Conservation (phyloP, 1,140 invertebrate genomes). For the Calliopsis andreniformis region DNA sequence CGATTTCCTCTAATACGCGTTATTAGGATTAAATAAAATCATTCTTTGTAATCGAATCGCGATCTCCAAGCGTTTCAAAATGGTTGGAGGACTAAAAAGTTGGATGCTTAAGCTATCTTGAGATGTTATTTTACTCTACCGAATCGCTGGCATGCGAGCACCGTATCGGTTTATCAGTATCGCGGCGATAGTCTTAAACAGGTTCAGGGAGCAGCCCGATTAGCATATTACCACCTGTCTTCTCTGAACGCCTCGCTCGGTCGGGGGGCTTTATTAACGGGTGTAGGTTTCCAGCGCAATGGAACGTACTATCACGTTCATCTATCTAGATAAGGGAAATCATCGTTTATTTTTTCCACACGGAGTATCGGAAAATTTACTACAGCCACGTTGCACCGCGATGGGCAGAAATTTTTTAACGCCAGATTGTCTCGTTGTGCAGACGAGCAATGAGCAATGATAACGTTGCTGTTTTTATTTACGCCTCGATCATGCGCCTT, state of each 20-base stretch:
- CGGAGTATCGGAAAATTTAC: conserved; percentile 43
- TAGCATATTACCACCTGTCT: conserved; percentile 66
- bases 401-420: conserved; percentile 7
- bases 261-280: conserved; percentile 39
- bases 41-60: too few relatives aligned
- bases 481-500: background rate
- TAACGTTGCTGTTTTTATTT: conserved; percentile 6
- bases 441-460: background rate
- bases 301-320: conserved; percentile 33
- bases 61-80: background rate
- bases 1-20: too few relatives aligned
- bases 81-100: background rate
- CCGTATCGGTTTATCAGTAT: conserved; percentile 61
- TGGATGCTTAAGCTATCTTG: background rate
- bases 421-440: background rate
- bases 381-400: conserved; percentile 12
- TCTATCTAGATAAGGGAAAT: conserved; percentile 25
- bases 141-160: conserved; percentile 39
- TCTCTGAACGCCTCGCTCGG: conserved; percentile 12
- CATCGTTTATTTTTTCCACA: conserved; percentile 46
- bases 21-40: too few relatives aligned
- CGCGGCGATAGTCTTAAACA: conserved; percentile 55
- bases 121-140: background rate
- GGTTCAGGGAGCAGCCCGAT: conserved; percentile 55
- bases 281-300: conserved; percentile 19